Percentiles rank a stretch among this genome's conserved stretches.
Conservation (phyloP, 2,113 vertebrate species). For the Sus scrofa region DNA sequence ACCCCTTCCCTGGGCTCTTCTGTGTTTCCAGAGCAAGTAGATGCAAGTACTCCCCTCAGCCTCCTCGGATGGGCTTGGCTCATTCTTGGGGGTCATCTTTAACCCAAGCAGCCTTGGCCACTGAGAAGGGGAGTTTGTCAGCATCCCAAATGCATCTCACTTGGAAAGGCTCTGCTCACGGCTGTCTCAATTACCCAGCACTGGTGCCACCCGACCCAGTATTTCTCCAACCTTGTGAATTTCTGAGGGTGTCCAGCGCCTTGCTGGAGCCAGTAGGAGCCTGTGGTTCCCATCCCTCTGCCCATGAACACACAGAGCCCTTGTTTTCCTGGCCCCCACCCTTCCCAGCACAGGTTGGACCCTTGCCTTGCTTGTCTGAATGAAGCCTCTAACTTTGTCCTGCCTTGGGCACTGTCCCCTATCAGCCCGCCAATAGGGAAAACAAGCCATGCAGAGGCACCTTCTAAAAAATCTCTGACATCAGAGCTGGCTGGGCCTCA, state of each 20-base stretch:
- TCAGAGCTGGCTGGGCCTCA: not conserved
- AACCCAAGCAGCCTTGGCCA: not conserved
- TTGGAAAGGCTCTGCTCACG: not conserved
- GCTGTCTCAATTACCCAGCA: not conserved
- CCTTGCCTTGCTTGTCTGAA: conserved; percentile 12
- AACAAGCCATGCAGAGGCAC: not conserved
- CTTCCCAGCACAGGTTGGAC: not conserved
- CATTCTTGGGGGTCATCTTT: not conserved
- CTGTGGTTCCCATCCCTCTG: not conserved
- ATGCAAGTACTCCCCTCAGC: not conserved
- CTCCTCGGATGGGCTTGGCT: not conserved
- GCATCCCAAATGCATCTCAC: not conserved
- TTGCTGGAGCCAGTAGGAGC: conserved; percentile 38
- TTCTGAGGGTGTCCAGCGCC: not conserved
- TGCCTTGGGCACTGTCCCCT: not conserved
- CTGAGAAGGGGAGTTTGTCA: accelerated
- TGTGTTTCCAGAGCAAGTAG: not conserved
- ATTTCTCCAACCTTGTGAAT: not conserved
- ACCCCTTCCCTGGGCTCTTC: not conserved
- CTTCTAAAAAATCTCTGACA: conserved; percentile 52
- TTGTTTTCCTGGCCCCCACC: conserved; percentile 41
- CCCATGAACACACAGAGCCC: conserved; percentile 26
- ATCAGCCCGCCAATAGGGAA: not conserved
- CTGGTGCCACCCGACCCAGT: accelerated
- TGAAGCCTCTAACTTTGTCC: conserved; percentile 5